Base-by-base conservation (phyloP, 2,888 invertebrate species). In the Drosophila pegasa region DNA sequence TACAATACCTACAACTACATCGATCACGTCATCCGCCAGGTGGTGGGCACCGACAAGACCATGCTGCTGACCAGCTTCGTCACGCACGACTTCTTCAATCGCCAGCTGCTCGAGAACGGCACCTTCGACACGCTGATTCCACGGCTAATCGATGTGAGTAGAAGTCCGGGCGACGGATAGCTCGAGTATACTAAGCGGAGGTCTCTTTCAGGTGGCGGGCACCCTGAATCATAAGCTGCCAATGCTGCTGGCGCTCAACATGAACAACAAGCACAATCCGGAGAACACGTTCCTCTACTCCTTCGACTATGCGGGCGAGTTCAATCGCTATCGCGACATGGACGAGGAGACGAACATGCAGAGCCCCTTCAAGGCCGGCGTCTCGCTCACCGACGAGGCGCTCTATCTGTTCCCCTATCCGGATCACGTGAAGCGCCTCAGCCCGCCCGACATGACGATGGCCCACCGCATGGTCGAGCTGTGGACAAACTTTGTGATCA, bases 361-460 rank as follows among this genome's bases (percentile, higher is more conserved):
- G 51, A 89, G 91, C 22, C 93, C 93, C 1, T 93, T 93, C 67
- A 89, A 82, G 37, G 93, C 92, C 31, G 93, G 94, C 1, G 93
- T 94, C 3, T 93, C 94, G 12, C 93, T 94, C 52, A 94, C 94
- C 1, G 94, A 94, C 71, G 94, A 94, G 75, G 91, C 94, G 0
- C 91, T 94, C 6, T 93, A 94, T 77, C 85, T 94, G n/a, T 94
- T 94, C 77, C 92, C 92, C 12, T 92, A 91, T 68, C 91, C 92
- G 4, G 84, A 90, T 0, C 91, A 91, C 59, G 91, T 88, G 0
- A 78, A 80, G 29, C 74, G 83, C 0, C 79, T 93, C 0, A 93
- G 91, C 78, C 88, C 89, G 2, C 85, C 89, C 9, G 93, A 93
- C 64, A 76, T 78, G 59, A 72, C 79, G 12, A 91, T 93, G 63